Evolutionary conservation across 2,797 vertebrate genomes (phyloP).

Genomic region (Labroides dimidiatus): DNA sequence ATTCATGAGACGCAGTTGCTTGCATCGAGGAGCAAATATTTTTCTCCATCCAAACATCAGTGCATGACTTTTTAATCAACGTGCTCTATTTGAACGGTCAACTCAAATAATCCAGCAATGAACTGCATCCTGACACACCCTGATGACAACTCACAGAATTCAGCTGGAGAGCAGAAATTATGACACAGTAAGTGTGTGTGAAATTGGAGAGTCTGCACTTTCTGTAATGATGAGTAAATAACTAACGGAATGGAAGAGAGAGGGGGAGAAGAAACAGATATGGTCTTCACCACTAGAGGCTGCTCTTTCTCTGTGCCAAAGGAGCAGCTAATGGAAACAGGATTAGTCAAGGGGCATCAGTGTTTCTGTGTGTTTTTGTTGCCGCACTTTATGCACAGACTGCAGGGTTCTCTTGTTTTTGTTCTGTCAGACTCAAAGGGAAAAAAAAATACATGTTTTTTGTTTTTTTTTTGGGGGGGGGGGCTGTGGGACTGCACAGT

Average conservation of each 20-base stretch:
- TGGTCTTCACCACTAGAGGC: constrained; percentile 76
- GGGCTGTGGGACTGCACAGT: neutral
- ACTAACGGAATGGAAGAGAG: neutral
- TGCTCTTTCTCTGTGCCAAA: constrained; percentile 72
- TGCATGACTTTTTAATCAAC: constrained; percentile 17
- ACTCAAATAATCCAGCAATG: constrained; percentile 10
- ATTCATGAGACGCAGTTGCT: neutral
- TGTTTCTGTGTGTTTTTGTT: constrained; percentile 31
- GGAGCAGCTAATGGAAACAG: neutral
- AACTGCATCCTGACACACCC: constrained; percentile 15
- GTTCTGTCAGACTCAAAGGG: constrained; percentile 12
- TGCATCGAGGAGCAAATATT: constrained; percentile 13
- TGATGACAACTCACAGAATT: constrained; percentile 14
- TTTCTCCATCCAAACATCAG: constrained; percentile 6
- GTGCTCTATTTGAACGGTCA: constrained; percentile 7
- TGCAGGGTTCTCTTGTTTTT: constrained; percentile 34
- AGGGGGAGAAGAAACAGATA: neutral
- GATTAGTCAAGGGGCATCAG: constrained; percentile 16
- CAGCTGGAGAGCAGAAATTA: constrained; percentile 13
- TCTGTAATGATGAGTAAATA: constrained; percentile 39
- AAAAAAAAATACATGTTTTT: neutral
- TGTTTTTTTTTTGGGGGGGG: neutral
- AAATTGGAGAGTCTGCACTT: constrained; percentile 36
- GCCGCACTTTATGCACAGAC: constrained; percentile 16
- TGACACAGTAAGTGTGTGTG: constrained; percentile 1